Base-by-base conservation (phyloP, 1,140 invertebrate species). In the Drosophila teissieri region DNA sequence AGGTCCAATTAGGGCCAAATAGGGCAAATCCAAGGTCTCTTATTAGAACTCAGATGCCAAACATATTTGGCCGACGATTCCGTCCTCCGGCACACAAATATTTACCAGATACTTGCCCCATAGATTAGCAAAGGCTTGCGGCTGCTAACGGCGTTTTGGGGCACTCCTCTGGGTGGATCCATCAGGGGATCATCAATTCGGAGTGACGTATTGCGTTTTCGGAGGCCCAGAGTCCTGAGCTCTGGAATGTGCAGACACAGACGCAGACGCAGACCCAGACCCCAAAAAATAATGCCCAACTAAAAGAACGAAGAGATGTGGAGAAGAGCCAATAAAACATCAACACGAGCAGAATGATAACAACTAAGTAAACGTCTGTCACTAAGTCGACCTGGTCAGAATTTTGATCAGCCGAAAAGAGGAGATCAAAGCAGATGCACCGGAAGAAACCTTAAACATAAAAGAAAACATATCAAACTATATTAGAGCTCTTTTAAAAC, bases 301-400 rank as follows among this genome's bases (percentile, higher is more conserved):
- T 56, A 69, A 69, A 51, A 39, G 63, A 36, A 22, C 19, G 37
- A 48, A 19, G 10, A 42, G 19, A 34, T n/a, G 8, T 19, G 36
- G 27, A 52, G 64, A 75, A 74, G 58, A 45, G 46, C 75, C 83
- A 88, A 86, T 86, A 86, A 86, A 88, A 86, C 84, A 86, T 86
- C 83, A 86, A 86, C 83, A 86, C 83, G 83, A 86, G 40, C 60
- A 86, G 83, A 88, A 86, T 86, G 81, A 86, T 88, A 86, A 86
- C 83, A 79, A 86, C 83, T 86, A 88, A 86, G 83, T 88, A 88
- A 88, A 79, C 80, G 83, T 86, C 79, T 88, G 83, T 86, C 82
- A 86, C 83, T 86, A 83, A 57, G 79, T 57, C 78, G 83, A 83
- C 56, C 57, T 76, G 83, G 74, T 34, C 83, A 88, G 83, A 86